Evolutionary conservation across 2,888 invertebrate species (phyloP), one percentile per base, ranked within the genome.

Genomic region (Erebia epiphron): DNA sequence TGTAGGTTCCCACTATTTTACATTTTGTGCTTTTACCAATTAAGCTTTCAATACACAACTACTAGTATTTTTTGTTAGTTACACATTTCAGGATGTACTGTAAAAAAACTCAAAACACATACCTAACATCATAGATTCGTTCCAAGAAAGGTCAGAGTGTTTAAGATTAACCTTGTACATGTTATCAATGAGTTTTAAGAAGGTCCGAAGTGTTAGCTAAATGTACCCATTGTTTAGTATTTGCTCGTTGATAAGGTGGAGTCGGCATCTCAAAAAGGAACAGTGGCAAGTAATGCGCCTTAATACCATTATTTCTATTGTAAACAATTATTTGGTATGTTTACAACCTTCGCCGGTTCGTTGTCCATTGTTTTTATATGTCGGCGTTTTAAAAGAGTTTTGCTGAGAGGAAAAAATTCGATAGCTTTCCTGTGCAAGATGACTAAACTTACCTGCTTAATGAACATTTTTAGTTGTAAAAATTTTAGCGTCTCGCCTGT

Each of bases 261-360:
- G 78, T 77, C 88, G 88, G 89, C 80, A 50, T 75, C 76, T 82
- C 79, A 86, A 87, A 46, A 86, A 79, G 67, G 76, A 83, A 87
- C 91, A 80, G 92, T 91, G 89, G 92, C 91, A 88, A 78, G 68
- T 82, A 80, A 84, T 81, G 82, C 83, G 83, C 81, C 83, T 82
- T 86, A 88, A 87, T 86, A 69, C 86, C 73, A 89, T 87, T 88
- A 85, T 83, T 76, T 80, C 76, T 79, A 82, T 82, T 82, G 84
- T 87, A 83, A 85, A 86, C 83, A 86, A 81, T 82, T 80, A 80
- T 80, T 79, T 76, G 78, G 75, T 78, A 76, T 82, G 80, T 86
- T 86, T 87, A 86, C 77, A 75, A 76, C 72, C 76, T 73, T 56
- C 71, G 83, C 77, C 84, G 77, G 83, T 70, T 68, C 79, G 79